Evolutionary conservation across 1,140 invertebrate genomes (phyloP).

Genomic region (Hermetia illucens): DNA sequence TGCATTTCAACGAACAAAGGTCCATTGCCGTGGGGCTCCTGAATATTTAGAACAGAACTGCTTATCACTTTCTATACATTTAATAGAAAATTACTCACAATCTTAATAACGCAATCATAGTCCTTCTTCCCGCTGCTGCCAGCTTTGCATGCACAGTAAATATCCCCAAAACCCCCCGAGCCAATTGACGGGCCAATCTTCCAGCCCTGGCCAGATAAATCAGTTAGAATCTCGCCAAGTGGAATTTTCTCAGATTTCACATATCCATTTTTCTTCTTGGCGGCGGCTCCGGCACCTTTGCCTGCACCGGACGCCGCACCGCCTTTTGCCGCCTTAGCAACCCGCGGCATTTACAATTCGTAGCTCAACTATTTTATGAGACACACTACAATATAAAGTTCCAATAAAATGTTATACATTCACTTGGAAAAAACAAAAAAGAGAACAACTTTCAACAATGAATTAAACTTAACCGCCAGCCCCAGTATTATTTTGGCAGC

Average conservation of each 20-base stretch:
- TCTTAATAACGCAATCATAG: conserved; percentile 63
- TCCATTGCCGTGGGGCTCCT: conserved; percentile 87
- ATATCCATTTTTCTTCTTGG: conserved; percentile 51
- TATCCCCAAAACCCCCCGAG: conserved; percentile 86
- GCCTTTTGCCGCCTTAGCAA: not conserved
- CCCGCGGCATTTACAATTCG: not conserved
- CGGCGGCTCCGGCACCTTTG: conserved; percentile 13
- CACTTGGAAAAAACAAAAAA: too few relatives aligned
- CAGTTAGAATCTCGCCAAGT: conserved; percentile 57
- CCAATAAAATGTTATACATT: too few relatives aligned
- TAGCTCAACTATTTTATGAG: too few relatives aligned
- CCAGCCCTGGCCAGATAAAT: conserved; percentile 66
- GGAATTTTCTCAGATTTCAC: conserved; percentile 61
- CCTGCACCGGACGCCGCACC: not conserved
- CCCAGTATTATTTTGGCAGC: too few relatives aligned
- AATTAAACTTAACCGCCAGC: too few relatives aligned
- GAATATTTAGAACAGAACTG: conserved; percentile 13
- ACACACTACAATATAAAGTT: too few relatives aligned
- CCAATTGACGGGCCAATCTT: conserved; percentile 74
- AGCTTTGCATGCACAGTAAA: conserved; percentile 59
- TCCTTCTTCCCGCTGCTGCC: conserved; percentile 34
- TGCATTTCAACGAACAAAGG: conserved; percentile 92
- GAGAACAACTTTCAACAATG: too few relatives aligned
- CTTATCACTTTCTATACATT: not conserved
- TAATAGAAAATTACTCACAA: conserved; percentile 38